These are phyloP conservation scores for Psittacula echo DNA, from an alignment of 2,797 vertebrate genomes.

Conservation along the genomic window DNA sequence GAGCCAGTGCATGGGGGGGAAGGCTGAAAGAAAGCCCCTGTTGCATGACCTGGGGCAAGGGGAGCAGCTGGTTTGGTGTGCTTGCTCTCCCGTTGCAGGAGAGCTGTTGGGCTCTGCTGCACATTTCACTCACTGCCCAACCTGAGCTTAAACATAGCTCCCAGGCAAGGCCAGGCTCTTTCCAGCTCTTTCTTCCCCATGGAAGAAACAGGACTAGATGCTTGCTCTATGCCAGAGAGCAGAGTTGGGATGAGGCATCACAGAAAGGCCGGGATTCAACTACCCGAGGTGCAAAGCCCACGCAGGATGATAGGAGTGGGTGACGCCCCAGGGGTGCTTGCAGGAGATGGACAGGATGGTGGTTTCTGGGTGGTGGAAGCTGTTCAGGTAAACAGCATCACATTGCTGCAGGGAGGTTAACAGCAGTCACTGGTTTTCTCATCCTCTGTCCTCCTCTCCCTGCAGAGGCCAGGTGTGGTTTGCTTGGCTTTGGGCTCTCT, in stretches of 20 bases:
- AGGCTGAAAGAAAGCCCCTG: not conserved
- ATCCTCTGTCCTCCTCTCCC: not conserved
- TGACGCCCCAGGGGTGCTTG: not conserved
- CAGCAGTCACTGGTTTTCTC: not conserved
- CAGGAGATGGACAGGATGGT: not conserved
- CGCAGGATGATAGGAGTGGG: not conserved
- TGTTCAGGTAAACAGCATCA: not conserved
- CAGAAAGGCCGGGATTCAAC: not conserved
- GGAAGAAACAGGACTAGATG: not conserved
- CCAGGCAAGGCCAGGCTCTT: not conserved
- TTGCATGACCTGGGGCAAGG: rapidly evolving
- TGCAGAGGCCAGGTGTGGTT: not conserved
- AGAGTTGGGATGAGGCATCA: not conserved
- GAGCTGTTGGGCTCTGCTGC: not conserved
- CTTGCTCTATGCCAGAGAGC: not conserved
- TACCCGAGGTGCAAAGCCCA: not conserved
- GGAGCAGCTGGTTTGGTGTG: not conserved
- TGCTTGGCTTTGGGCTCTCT: not conserved
- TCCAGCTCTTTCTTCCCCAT: not conserved
- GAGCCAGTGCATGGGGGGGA: not conserved
- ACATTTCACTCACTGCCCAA: not conserved
- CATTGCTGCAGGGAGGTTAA: not conserved
- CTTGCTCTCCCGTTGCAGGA: not conserved
- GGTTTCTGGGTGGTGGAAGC: not conserved
- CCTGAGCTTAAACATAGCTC: rapidly evolving